Evolutionary conservation across 2,797 vertebrate species (phyloP).

Genomic region (Acrossocheilus wenchowensis): DNA sequence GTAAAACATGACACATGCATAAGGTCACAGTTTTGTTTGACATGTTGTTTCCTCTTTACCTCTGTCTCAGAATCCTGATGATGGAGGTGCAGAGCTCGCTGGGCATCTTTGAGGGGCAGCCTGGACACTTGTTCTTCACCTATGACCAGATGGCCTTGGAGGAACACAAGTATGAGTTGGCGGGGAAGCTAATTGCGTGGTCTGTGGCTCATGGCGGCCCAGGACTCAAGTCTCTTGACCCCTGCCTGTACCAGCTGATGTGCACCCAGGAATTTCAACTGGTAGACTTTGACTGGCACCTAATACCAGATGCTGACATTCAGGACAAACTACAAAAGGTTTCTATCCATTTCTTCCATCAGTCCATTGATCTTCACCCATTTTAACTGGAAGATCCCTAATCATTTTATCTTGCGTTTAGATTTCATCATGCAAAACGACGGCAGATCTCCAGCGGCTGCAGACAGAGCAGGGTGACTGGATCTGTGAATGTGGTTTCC

Average conservation of each 20-base stretch:
- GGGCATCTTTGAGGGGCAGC: constrained; percentile 71
- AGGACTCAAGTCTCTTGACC: constrained; percentile 71
- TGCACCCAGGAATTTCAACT: constrained; percentile 66
- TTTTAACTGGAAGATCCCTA: neutral
- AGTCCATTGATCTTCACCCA: neutral
- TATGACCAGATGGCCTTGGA: constrained; percentile 71
- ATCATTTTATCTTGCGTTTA: neutral
- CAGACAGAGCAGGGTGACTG: constrained; percentile 68
- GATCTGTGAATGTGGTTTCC: constrained; percentile 69
- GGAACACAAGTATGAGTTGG: constrained; percentile 70
- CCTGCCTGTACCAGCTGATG: constrained; percentile 73
- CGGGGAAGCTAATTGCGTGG: constrained; percentile 76
- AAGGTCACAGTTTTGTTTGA: neutral
- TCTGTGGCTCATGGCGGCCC: constrained; percentile 73
- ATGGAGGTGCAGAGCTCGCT: constrained; percentile 67
- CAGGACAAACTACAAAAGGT: constrained; percentile 71
- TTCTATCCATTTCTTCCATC: neutral
- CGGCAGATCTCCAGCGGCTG: constrained; percentile 51
- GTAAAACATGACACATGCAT: neutral
- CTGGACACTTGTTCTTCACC: constrained; percentile 70
- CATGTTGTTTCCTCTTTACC: neutral
- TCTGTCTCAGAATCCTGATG: constrained; percentile 67
- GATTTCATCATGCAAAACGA: constrained; percentile 54
- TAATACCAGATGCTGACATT: constrained; percentile 67
- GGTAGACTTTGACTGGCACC: constrained; percentile 68